Evolutionary conservation across 2,113 vertebrate genomes (phyloP).

Genomic region (Odontophorus gujanensis): DNA sequence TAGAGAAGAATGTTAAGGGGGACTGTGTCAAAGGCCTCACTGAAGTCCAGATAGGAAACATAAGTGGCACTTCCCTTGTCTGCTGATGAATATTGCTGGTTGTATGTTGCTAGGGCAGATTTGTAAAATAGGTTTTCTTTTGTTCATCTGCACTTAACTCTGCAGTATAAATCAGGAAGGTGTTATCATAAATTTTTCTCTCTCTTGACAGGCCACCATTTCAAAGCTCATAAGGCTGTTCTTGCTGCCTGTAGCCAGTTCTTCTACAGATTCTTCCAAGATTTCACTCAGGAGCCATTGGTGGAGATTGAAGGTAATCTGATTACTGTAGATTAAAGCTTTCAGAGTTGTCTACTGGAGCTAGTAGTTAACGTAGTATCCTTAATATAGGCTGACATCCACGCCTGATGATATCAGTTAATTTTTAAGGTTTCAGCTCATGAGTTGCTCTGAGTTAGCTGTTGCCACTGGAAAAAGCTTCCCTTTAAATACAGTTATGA

Average conservation of each 20-base stretch:
- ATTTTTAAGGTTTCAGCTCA: not conserved
- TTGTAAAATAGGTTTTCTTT: not conserved
- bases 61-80: no score
- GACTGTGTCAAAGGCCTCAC: no score
- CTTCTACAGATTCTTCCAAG: slow-evolving; percentile 97
- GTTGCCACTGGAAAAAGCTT: not conserved
- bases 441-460: not conserved
- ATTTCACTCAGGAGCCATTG: slow-evolving; percentile 95
- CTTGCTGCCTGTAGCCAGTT: slow-evolving; percentile 98
- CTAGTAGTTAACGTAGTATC: not conserved
- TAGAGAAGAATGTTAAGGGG: no score
- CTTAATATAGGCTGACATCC: rapidly evolving
- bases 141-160: not conserved
- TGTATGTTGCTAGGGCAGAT: not conserved
- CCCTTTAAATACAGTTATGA: not conserved
- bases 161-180: not conserved
- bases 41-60: no score
- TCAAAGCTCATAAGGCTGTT: slow-evolving; percentile 98
- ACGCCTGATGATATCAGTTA: not conserved
- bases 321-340: not conserved
- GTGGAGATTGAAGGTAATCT: slow-evolving; percentile 96
- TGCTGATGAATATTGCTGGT: not conserved
- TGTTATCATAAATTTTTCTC: not conserved
- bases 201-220: slow-evolving; percentile 88
- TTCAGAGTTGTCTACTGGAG: not conserved